Base-by-base conservation (phyloP, 2,888 invertebrate species). In the Electrophaes corylata region DNA sequence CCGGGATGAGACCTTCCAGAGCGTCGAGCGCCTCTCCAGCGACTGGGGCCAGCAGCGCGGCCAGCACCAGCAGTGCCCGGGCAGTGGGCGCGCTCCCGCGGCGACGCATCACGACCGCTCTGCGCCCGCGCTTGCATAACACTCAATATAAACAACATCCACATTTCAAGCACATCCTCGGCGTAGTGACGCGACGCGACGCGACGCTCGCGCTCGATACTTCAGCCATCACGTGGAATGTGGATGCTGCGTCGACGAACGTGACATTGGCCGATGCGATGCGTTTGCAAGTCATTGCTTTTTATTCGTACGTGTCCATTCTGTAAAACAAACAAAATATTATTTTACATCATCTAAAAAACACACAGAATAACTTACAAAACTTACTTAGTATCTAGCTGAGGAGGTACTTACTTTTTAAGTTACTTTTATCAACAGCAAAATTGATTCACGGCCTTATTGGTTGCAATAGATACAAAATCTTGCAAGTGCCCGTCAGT, bases 1-100 rank as follows among this genome's bases (percentile, higher is more conserved):
- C 71, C 4, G 80, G 79, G 60, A 80, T 66, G 43, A 76, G 64
- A 4, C 72, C 67, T 19, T 75, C 74, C 33, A 81, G 54, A 3
- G 70, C 65, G 4, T 67, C 62, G 43, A 76, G 72, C 29, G 73
- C 62, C 64, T 73, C 79, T n/a, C 58, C 64, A 5, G 49, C 33
- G 23, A 49, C 60, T 18, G 31, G 40, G 26, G 26, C 55, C 19
- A 59, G 50, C 20, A 63, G 46, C 48, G 3, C 51, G 40, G 41
- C 47, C 26, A 62, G 23, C 57, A 61, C 14, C 16, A 45, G 52
- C 51, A 66, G 8, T 46, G 12, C 56, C 33, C 43, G 16, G 50
- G 40, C 50, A 63, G 66, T 64, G 52, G 51, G 55, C 19, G 59
- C 63, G 53, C 60, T 60, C 63, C 57, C 65, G 62, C 71, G 64